Evolutionary conservation across 2,888 invertebrate species (phyloP).

Genomic region (Hyposoter didymator): DNA sequence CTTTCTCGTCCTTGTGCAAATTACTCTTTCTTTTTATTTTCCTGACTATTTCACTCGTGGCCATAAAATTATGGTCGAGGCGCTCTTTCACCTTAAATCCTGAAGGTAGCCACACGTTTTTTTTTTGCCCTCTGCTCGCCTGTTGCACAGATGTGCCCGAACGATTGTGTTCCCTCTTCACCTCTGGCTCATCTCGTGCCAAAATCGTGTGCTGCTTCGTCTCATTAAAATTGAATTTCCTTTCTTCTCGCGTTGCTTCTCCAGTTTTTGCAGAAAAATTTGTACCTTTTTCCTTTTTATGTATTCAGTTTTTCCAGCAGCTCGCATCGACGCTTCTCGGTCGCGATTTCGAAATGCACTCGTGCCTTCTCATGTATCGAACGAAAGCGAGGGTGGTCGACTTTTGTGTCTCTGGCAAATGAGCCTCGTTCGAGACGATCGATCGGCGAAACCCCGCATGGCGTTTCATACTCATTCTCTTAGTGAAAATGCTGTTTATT

Average conservation of each 20-base stretch:
- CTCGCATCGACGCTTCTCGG: not conserved
- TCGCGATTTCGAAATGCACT: not conserved
- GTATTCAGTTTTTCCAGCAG: not conserved
- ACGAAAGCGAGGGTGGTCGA: not conserved
- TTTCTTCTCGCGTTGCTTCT: no score
- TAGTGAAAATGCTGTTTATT: conserved; percentile 8
- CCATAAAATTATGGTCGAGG: conserved; percentile 21
- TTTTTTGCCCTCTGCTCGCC: not conserved
- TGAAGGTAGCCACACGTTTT: not conserved
- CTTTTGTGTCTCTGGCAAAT: conserved; percentile 26
- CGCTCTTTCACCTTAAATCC: not conserved
- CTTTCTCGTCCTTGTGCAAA: not conserved
- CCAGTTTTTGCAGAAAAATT: not conserved
- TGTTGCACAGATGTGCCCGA: conserved; percentile 39
- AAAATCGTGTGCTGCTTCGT: conserved; percentile 4
- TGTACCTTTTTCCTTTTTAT: not conserved
- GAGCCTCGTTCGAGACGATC: conserved; percentile 55
- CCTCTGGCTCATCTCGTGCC: not conserved
- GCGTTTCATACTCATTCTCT: conserved; percentile 5
- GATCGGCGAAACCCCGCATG: conserved; percentile 64
- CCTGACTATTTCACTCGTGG: conserved; percentile 7
- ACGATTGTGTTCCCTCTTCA: conserved; percentile 3
- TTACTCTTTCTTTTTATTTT: not conserved
- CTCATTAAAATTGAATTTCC: not conserved
- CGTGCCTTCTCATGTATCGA: not conserved